Percentiles rank a stretch among this genome's conserved stretches.
phyloP scores from a whole-genome alignment of 2,888 invertebrate genomes.

The Notocelia uddmanniana region DNA sequence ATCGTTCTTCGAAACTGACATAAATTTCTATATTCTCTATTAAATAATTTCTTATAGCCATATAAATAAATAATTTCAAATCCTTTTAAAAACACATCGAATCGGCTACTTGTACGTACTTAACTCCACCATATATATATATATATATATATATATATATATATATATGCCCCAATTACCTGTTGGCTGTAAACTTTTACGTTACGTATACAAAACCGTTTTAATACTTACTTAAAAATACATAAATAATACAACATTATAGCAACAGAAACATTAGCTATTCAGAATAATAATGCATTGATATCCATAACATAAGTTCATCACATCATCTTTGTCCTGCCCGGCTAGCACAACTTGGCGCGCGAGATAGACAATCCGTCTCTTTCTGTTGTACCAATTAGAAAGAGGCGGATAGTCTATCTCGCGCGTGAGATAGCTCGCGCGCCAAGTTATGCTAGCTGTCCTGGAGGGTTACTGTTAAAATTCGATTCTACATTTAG shows the following conservation, averaged over 20 bases:
- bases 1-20: neutral
- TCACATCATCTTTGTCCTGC: slow-evolving; percentile 51
- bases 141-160: no score
- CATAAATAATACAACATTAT: slow-evolving; percentile 69
- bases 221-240: slow-evolving; percentile 70
- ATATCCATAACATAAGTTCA: slow-evolving; percentile 51
- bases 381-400: no score
- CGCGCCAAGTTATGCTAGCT: no score
- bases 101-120: slow-evolving; percentile 47
- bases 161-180: slow-evolving; percentile 48
- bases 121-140: slow-evolving; percentile 33
- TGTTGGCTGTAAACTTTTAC: slow-evolving; percentile 63
- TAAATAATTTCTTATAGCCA: slow-evolving; percentile 16
- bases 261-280: slow-evolving; percentile 58
- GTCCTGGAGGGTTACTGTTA: slow-evolving; percentile 33
- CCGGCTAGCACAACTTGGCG: no score
- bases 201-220: slow-evolving; percentile 61
- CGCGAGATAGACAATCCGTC: no score
- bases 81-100: slow-evolving; percentile 19
- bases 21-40: slow-evolving; percentile 18
- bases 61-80: slow-evolving; percentile 15
- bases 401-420: no score
- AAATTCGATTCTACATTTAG: neutral
- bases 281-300: slow-evolving; percentile 57
- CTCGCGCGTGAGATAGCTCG: no score